Evolutionary conservation across 23 tunicate genomes (phyloP), one percentile per base, ranked within the genome.

Genomic region (Trididemnum clinides): DNA sequence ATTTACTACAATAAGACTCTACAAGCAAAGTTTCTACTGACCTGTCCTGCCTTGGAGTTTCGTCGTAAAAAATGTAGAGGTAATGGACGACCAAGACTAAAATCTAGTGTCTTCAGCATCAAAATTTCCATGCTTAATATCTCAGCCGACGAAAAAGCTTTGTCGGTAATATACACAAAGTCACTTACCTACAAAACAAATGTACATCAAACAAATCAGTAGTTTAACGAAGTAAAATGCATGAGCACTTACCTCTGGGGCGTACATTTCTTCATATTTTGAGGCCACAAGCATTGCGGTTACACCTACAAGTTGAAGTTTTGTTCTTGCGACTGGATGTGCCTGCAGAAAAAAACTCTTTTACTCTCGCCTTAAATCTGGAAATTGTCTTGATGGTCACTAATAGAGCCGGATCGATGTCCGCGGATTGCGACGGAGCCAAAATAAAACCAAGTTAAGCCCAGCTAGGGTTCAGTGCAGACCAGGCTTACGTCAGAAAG

Each of bases 211-310:
- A 6, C 19, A n/a, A 20, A n/a, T 12, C 20, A 26, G 19, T 22
- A 10, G 54, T 44, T 44, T 7, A 10, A 15, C 54, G 31, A 22
- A 72, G 33, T n/a, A n/a, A n/a, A n/a, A n/a, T n/a, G n/a, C n/a
- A n/a, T 7, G 15, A 44, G 15, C 54, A n/a, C 66, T 59, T 59
- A 94, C 98, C 85, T 97, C 97, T 28, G 97, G 99, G 0, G 94
- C 87, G 78, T 92, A 92, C 93, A 97, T 97, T 81, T 97, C 99
- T 77, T 97, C 99, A 73, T 97, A 97, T 70, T 97, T 97, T 26
- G 89, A 88, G 3, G 99, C 97, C 2, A 97, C 1, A 34, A 89
- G 83, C 99, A 97, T 97, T 3, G 99, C 95, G 23, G 99, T 92
- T n/a, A 97, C 94, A 33, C 99, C 99, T 66, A 78, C 93, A 28